phyloP scores from a whole-genome alignment of 1,140 invertebrate species.

The Ostrea denselamellosa region DNA sequence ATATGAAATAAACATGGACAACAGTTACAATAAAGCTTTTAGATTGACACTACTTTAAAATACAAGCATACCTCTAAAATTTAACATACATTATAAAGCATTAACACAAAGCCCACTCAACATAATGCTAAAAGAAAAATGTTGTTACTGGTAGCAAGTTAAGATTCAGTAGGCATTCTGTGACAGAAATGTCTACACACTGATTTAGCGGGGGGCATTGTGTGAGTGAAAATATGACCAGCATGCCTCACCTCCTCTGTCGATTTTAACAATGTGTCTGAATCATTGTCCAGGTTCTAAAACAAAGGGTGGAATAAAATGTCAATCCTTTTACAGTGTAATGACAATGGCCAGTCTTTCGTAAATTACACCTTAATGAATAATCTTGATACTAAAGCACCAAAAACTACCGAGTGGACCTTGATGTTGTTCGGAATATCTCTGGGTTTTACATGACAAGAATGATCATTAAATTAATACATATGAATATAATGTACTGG shows the following conservation, averaged over 20 bases:
- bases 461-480: no score
- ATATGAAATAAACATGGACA: background rate
- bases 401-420: background rate
- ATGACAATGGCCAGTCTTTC: background rate
- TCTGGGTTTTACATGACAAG: no score
- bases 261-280: slow-evolving; percentile 17
- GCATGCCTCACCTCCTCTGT: background rate
- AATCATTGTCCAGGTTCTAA: slow-evolving; percentile 24
- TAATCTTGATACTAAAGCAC: no score
- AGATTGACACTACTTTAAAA: background rate
- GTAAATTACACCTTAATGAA: no score
- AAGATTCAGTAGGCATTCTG: background rate
- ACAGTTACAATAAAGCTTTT: background rate
- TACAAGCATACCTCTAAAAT: background rate
- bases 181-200: background rate
- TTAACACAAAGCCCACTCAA: background rate
- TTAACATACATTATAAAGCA: background rate
- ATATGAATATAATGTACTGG: no score
- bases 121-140: background rate
- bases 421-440: no score
- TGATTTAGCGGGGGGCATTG: background rate
- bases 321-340: background rate
- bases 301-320: background rate
- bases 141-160: background rate
- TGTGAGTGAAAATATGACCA: background rate